phyloP scores from a whole-genome alignment of 2,888 invertebrate genomes.

The Agonopterix arenella region DNA sequence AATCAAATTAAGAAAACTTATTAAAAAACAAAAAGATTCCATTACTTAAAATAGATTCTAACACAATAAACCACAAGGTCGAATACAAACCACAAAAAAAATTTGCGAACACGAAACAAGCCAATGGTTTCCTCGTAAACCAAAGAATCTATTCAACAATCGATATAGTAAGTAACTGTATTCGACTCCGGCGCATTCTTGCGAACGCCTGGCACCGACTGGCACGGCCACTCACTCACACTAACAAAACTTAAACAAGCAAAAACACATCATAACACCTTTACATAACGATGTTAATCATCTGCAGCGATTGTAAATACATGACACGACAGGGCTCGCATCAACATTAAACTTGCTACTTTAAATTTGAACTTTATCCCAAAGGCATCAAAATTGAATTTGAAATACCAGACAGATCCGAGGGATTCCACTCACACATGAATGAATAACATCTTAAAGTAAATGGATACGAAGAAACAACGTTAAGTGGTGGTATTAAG shows the following conservation, averaged over 20 bases:
- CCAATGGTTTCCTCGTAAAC: not conserved
- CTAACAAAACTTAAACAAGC: not conserved
- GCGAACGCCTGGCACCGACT: constrained; percentile 11
- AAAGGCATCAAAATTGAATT: too few species aligned
- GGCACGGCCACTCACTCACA: constrained; percentile 10
- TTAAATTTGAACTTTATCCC: not conserved
- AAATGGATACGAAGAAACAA: too few species aligned
- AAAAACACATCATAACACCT: not conserved
- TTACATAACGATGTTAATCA: not conserved
- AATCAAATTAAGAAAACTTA: too few species aligned
- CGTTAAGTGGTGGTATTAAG: not conserved
- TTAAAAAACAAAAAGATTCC: too few species aligned
- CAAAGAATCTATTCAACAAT: constrained; percentile 8
- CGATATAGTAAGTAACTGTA: constrained; percentile 18
- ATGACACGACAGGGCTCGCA: not conserved
- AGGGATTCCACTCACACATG: too few species aligned
- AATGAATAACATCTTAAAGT: too few species aligned
- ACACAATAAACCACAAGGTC: not conserved
- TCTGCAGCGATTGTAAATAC: not conserved
- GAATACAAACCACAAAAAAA: not conserved
- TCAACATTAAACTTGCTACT: not conserved
- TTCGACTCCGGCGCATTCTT: constrained; percentile 14
- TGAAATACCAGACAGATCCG: too few species aligned
- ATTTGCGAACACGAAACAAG: not conserved
- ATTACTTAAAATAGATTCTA: not conserved